These are phyloP conservation scores for Philaethria dido DNA, from an alignment of 2,888 invertebrate species.

Conservation along the genomic window DNA sequence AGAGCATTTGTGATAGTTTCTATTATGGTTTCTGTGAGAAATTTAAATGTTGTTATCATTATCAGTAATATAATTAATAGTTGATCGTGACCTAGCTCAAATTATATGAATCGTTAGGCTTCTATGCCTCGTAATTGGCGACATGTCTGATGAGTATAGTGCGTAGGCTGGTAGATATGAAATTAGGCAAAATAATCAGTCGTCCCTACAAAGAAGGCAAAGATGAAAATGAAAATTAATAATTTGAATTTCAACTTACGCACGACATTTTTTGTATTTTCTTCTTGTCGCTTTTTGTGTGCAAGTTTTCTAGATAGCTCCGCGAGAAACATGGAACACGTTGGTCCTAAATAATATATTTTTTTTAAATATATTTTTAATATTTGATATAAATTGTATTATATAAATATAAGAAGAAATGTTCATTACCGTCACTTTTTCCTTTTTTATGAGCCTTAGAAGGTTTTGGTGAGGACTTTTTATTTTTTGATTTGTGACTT, in stretches of 20 bases:
- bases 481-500: constrained; percentile 65
- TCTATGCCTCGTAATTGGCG: constrained; percentile 8
- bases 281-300: constrained; percentile 61
- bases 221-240: too few species aligned
- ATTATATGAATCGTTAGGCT: constrained; percentile 11
- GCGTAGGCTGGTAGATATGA: not conserved
- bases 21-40: constrained; percentile 64
- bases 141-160: constrained; percentile 1
- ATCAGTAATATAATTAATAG: not conserved
- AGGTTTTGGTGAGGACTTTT: constrained; percentile 60
- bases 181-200: not conserved
- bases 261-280: constrained; percentile 64
- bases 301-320: constrained; percentile 68
- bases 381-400: not conserved
- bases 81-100: not conserved
- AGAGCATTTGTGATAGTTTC: constrained; percentile 70
- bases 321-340: constrained; percentile 74
- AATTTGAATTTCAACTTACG: constrained; percentile 57
- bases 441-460: constrained; percentile 66
- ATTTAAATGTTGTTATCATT: not conserved
- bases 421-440: constrained; percentile 63
- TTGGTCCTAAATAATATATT: constrained; percentile 56
- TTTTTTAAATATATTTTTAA: not conserved
- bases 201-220: not conserved
- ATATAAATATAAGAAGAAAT: not conserved